phyloP scores from a whole-genome alignment of 92 coral and sea anemone genomes.

The Muricea muricata region DNA sequence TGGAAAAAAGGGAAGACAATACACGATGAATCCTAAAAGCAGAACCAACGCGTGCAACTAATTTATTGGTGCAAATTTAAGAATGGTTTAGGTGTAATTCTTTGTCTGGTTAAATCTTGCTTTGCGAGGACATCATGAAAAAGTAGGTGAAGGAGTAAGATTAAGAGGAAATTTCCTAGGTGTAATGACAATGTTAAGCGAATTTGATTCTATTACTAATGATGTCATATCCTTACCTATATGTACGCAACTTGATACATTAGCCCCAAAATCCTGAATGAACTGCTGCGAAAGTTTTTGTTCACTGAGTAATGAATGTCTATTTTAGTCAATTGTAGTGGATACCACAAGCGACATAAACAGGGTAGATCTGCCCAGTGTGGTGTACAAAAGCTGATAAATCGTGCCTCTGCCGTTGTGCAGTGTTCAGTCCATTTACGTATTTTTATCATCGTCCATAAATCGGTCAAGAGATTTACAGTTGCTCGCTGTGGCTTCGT shows the following conservation, averaged over 20 bases:
- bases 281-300: neutral
- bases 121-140: slow-evolving; percentile 14
- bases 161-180: slow-evolving; percentile 3
- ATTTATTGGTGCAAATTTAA: slow-evolving; percentile 5
- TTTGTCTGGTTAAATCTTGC: slow-evolving; percentile 15
- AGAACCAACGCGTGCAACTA: slow-evolving; percentile 8
- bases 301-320: neutral
- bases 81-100: slow-evolving; percentile 7
- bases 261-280: slow-evolving; percentile 30
- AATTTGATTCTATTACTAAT: slow-evolving; percentile 19
- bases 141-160: slow-evolving; percentile 6
- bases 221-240: slow-evolving; percentile 9
- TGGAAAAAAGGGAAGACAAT: slow-evolving; percentile 25
- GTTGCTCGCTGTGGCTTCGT: slow-evolving; percentile 11
- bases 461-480: slow-evolving; percentile 25
- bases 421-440: slow-evolving; percentile 23
- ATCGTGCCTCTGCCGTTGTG: slow-evolving; percentile 21
- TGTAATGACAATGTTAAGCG: slow-evolving; percentile 29
- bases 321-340: slow-evolving; percentile 2
- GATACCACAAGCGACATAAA: slow-evolving; percentile 14
- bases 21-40: slow-evolving; percentile 4
- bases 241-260: slow-evolving; percentile 23
- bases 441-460: slow-evolving; percentile 31
- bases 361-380: slow-evolving; percentile 1
- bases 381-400: slow-evolving; percentile 35